Evolutionary conservation across 2,797 vertebrate genomes (phyloP).

Genomic region (Pelochelys cantorii): DNA sequence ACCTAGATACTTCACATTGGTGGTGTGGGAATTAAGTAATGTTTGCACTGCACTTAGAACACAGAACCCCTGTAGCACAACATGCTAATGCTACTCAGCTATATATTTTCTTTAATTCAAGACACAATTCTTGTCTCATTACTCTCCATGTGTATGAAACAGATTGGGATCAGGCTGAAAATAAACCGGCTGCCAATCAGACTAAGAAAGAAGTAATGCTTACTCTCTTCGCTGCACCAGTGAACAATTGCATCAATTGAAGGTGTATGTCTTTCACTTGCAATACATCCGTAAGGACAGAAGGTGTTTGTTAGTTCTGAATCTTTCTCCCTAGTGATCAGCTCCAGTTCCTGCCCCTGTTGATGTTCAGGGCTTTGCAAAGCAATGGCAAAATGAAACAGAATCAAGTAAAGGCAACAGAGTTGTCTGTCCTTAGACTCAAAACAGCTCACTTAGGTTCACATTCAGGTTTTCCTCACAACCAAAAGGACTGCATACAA

Average conservation of each 20-base stretch:
- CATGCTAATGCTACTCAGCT: background rate
- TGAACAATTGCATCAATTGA: fast-evolving
- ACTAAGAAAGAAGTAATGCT: fast-evolving
- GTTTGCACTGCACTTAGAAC: fast-evolving
- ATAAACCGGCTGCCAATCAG: background rate
- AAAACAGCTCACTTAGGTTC: background rate
- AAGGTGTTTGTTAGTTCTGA: background rate
- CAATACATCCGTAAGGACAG: fast-evolving
- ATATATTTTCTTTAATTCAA: background rate
- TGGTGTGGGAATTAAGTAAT: fast-evolving
- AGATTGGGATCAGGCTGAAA: background rate
- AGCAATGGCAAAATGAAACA: fast-evolving
- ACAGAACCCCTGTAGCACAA: background rate
- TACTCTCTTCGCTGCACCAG: background rate
- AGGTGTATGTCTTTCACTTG: background rate
- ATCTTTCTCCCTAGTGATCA: background rate
- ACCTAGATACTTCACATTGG: background rate
- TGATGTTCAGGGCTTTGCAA: fast-evolving
- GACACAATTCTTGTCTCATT: background rate
- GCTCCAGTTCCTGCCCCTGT: background rate
- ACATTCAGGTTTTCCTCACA: background rate
- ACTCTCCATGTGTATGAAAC: background rate
- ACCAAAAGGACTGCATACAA: background rate
- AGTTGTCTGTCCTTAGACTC: background rate
- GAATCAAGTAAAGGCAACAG: background rate